These are phyloP conservation scores for Poeciliopsis turrubarensis DNA, from an alignment of 2,113 vertebrate species.

Conservation along the genomic window DNA sequence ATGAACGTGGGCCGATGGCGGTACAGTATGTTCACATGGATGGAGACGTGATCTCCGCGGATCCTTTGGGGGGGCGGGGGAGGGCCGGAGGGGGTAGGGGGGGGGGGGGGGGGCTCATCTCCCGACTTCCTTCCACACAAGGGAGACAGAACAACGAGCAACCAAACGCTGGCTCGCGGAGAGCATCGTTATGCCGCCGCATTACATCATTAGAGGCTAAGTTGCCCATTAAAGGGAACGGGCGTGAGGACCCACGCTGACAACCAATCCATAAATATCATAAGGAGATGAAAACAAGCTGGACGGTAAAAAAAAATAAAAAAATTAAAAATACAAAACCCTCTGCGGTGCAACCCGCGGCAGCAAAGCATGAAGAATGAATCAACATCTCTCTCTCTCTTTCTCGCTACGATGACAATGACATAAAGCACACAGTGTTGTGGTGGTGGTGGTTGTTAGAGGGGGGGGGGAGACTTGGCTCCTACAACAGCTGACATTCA, in stretches of 20 bases:
- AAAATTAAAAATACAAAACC: background rate
- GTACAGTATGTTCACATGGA: constrained; percentile 66
- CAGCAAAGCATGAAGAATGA: constrained; percentile 43
- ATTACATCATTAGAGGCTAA: constrained; percentile 66
- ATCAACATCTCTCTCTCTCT: constrained; percentile 25
- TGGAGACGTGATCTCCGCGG: constrained; percentile 32
- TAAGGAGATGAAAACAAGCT: constrained; percentile 38
- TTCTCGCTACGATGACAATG: constrained; percentile 4
- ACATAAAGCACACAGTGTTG: constrained; percentile 34
- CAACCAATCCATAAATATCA: constrained; percentile 72
- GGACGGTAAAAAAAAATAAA: constrained; percentile 7
- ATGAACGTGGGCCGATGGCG: constrained; percentile 54
- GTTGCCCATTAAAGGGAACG: constrained; percentile 68
- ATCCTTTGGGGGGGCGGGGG: too few species aligned
- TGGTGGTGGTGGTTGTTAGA: background rate
- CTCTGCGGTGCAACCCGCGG: constrained; percentile 25
- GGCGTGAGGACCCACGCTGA: constrained; percentile 51
- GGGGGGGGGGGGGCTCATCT: background rate
- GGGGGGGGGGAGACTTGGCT: constrained; percentile 6
- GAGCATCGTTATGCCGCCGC: constrained; percentile 56
- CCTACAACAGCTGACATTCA: constrained; percentile 62
- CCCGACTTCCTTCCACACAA: constrained; percentile 23
- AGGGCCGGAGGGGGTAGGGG: too few species aligned
- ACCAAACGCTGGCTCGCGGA: constrained; percentile 33
- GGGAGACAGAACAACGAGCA: constrained; percentile 45